Percentiles rank a stretch among this genome's conserved stretches.
phyloP scores from a whole-genome alignment of 2,113 vertebrate genomes.

The Mungos mungo region DNA sequence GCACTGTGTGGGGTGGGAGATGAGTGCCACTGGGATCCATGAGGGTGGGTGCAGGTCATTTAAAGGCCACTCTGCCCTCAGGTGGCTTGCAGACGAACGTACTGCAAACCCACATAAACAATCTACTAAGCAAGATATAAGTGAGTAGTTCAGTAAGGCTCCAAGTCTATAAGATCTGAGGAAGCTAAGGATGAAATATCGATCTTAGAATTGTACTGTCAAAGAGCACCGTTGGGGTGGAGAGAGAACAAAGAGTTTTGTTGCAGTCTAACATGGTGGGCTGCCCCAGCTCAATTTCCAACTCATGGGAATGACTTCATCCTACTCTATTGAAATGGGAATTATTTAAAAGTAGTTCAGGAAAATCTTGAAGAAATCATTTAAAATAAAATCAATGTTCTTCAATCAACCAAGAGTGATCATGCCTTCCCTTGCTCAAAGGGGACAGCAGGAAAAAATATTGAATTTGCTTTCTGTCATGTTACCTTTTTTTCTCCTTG shows the following conservation, averaged over 20 bases:
- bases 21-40: accelerated
- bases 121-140: not conserved
- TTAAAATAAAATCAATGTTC: not conserved
- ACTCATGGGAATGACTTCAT: not conserved
- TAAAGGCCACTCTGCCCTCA: not conserved
- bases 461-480: not conserved
- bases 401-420: not conserved
- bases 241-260: not conserved
- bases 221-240: not conserved
- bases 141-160: no score
- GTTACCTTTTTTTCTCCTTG: not conserved
- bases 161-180: accelerated
- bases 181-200: not conserved
- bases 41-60: not conserved
- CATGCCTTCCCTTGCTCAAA: not conserved
- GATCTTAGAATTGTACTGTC: not conserved
- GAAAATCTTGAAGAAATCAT: not conserved
- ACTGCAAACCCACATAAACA: no score
- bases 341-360: not conserved
- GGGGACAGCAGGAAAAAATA: not conserved
- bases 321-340: not conserved
- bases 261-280: no score
- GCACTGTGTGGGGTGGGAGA: accelerated
- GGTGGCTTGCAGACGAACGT: not conserved
- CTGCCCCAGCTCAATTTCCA: not conserved